Conservation (phyloP, 2,113 vertebrate genomes). For the Burhinus bistriatus region DNA sequence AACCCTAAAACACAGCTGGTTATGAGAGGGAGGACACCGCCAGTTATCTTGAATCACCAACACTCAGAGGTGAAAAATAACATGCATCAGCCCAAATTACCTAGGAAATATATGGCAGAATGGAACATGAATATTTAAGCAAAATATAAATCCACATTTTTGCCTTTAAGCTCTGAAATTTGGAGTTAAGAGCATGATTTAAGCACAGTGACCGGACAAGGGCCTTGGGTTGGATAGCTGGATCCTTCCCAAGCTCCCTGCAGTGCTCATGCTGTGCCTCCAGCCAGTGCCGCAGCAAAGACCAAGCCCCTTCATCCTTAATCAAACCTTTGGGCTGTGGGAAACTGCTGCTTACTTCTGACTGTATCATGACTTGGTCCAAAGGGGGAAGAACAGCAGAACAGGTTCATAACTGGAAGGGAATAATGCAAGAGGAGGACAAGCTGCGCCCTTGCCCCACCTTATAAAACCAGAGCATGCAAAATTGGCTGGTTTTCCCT, state of each 20-base stretch:
- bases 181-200: not conserved
- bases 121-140: not conserved
- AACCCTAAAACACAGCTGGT: not conserved
- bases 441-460: not conserved
- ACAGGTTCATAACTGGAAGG: not conserved
- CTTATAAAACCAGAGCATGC: not conserved
- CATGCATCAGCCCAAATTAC: not conserved
- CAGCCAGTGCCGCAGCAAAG: accelerated
- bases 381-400: not conserved
- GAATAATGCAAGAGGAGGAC: not conserved
- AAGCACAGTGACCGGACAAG: accelerated
- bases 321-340: accelerated
- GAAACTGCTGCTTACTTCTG: not conserved
- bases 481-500: not conserved
- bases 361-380: not conserved
- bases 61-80: not conserved
- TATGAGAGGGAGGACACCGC: not conserved
- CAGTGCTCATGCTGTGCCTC: accelerated
- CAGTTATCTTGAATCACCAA: not conserved
- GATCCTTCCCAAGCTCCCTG: not conserved
- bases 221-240: not conserved
- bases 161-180: not conserved
- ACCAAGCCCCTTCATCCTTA: not conserved
- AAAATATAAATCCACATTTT: not conserved
- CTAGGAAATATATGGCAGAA: not conserved